Evolutionary conservation across 2,797 vertebrate species (phyloP).

Genomic region (Hoplostethus atlanticus): DNA sequence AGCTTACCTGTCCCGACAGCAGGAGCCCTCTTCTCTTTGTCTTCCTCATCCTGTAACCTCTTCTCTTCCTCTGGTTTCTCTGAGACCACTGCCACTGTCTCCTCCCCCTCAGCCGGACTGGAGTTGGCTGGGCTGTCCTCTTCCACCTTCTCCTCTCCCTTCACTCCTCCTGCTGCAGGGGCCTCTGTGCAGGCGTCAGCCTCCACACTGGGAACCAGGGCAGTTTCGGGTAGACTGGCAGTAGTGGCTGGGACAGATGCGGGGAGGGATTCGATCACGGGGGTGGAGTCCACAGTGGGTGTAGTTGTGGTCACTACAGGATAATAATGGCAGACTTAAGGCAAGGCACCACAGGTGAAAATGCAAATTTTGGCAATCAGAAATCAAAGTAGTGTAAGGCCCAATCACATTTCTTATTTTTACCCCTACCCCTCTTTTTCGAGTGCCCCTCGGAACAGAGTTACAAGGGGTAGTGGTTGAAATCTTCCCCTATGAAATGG

Average conservation of each 20-base stretch:
- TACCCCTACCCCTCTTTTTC: too few relatives aligned
- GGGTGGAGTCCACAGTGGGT: not conserved
- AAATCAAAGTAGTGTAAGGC: too few relatives aligned
- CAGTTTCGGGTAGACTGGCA: not conserved
- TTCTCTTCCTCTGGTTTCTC: conserved; percentile 4
- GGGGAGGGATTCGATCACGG: not conserved
- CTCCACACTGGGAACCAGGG: not conserved
- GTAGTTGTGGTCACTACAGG: conserved; percentile 5
- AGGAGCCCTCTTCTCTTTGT: not conserved
- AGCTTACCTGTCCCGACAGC: conserved; percentile 26
- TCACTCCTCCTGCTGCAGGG: not conserved
- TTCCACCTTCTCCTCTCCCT: not conserved
- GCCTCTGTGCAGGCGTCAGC: not conserved
- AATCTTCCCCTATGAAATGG: too few relatives aligned
- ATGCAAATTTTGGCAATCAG: not conserved
- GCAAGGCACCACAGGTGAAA: too few relatives aligned
- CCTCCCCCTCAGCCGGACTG: not conserved
- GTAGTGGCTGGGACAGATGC: not conserved
- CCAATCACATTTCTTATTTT: too few relatives aligned
- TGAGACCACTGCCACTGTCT: too few relatives aligned
- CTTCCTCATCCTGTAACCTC: not conserved
- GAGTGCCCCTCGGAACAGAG: too few relatives aligned
- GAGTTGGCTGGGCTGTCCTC: not conserved
- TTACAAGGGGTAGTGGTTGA: too few relatives aligned
- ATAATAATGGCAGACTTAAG: not conserved